Percentiles rank a stretch among this genome's conserved stretches.
Conservation (phyloP, 1,140 invertebrate species). For the Periplaneta americana region DNA sequence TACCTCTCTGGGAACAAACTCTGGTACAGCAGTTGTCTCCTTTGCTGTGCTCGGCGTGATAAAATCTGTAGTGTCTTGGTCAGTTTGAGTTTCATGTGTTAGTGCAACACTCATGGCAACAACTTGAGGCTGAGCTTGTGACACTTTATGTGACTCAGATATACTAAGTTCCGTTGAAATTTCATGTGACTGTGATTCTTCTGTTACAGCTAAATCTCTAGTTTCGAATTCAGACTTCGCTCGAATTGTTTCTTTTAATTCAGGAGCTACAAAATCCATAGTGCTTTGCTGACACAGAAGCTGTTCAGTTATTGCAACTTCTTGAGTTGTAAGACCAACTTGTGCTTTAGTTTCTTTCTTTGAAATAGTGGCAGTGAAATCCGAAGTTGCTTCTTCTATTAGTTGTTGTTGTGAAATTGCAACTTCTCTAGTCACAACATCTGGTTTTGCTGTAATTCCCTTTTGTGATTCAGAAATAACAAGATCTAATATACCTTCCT, state of each 20-base stretch:
- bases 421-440: not conserved
- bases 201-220: not conserved
- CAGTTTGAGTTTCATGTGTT: not conserved
- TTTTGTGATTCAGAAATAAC: not conserved
- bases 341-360: not conserved
- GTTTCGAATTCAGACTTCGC: not conserved
- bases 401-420: not conserved
- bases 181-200: not conserved
- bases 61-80: not conserved
- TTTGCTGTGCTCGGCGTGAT: not conserved
- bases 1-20: not conserved
- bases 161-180: not conserved
- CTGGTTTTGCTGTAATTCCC: not conserved
- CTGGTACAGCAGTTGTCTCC: not conserved
- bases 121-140: not conserved
- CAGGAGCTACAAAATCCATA: not conserved
- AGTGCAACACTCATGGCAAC: not conserved
- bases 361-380: not conserved
- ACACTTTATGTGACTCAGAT: not conserved
- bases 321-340: not conserved
- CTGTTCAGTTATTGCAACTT: constrained; percentile 17
- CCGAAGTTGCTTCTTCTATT: not conserved
- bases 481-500: not conserved
- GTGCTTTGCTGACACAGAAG: not conserved
- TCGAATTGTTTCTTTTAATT: not conserved